These are phyloP conservation scores for Lacerta viridis DNA, from an alignment of 2,797 vertebrate species.

Conservation along the genomic window DNA sequence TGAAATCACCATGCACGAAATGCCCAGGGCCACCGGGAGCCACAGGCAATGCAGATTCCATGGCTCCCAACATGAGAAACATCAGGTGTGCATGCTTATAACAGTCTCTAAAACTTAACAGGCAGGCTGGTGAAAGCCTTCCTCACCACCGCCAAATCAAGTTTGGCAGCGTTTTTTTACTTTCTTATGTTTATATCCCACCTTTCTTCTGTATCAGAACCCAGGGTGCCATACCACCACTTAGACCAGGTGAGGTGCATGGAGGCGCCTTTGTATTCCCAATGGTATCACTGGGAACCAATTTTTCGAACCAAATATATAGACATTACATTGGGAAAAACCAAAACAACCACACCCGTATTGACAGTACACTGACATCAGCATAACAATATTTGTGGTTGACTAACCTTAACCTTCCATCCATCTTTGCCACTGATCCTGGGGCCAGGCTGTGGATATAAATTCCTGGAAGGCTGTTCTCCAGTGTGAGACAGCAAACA, in stretches of 20 bases:
- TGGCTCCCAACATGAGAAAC: background rate
- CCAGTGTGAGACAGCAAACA: constrained; percentile 91
- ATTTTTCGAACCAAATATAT: background rate
- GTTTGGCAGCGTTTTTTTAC: no score
- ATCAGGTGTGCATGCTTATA: background rate
- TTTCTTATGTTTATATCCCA: no score
- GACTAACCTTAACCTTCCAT: constrained; percentile 91
- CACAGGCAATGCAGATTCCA: background rate
- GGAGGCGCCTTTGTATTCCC: background rate
- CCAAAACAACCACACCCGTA: background rate
- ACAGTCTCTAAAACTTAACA: background rate
- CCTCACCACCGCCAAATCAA: background rate
- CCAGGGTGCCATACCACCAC: no score
- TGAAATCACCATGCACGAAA: background rate
- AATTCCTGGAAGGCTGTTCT: constrained; percentile 91
- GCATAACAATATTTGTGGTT: constrained; percentile 43
- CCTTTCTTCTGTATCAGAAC: no score
- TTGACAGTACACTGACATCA: background rate
- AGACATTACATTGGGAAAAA: background rate
- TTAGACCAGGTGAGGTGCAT: background rate
- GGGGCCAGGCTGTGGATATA: constrained; percentile 96
- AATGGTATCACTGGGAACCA: no score
- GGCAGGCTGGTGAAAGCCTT: background rate
- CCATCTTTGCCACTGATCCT: constrained; percentile 96
- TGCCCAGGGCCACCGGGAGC: background rate